phyloP scores from a whole-genome alignment of 2,113 vertebrate genomes.

The Apodemus speciosus region DNA sequence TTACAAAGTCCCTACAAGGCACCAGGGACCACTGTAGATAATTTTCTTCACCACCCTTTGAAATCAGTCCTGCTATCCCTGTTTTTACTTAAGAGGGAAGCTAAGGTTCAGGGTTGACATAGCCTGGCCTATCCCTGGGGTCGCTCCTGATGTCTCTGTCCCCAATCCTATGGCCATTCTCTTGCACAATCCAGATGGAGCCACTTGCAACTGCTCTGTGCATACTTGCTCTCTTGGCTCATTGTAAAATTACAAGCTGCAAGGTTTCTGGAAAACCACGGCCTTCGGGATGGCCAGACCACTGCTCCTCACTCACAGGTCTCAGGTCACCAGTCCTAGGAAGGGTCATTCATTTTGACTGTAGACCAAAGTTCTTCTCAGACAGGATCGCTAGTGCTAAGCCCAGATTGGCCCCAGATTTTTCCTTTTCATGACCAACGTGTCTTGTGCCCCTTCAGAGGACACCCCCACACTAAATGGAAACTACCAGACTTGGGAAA shows the following conservation, averaged over 20 bases:
- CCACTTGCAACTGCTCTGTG: background rate
- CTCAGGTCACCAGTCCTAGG: background rate
- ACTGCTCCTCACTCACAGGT: background rate
- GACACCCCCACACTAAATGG: background rate
- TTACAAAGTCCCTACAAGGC: background rate
- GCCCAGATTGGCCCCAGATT: background rate
- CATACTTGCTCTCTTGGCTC: background rate
- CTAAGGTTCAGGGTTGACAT: background rate
- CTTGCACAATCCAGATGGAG: background rate
- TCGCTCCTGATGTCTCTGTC: background rate
- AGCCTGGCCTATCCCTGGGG: background rate
- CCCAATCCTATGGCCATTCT: background rate
- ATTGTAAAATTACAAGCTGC: background rate
- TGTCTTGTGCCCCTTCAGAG: background rate
- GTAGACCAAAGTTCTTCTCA: background rate
- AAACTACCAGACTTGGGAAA: background rate
- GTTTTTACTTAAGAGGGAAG: constrained; percentile 4
- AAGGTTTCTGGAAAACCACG: background rate
- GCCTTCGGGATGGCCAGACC: background rate
- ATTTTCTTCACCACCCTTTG: background rate
- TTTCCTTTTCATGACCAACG: background rate
- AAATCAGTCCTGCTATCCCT: background rate
- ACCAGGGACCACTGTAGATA: background rate
- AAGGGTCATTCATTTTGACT: background rate
- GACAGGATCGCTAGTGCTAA: background rate